Percentiles rank a stretch among this genome's conserved stretches.
These are phyloP conservation scores for Athalia circularis DNA, from an alignment of 2,888 invertebrate species.

Conservation along the genomic window DNA sequence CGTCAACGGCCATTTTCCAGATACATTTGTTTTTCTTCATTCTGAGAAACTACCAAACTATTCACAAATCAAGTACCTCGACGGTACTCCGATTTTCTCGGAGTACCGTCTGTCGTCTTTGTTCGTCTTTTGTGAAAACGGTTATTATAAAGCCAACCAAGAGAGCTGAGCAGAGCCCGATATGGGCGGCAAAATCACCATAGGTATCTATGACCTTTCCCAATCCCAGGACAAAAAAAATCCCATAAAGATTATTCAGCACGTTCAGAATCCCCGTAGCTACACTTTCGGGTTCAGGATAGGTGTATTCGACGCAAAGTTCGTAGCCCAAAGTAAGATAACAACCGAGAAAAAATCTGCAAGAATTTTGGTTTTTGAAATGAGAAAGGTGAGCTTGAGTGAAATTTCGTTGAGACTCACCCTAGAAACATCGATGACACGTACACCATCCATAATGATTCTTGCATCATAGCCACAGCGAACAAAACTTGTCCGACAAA, in stretches of 20 bases:
- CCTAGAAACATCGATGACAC: conserved; percentile 62
- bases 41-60: background rate
- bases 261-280: conserved; percentile 83
- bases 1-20: too few species aligned
- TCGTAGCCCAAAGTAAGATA: conserved; percentile 85
- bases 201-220: conserved; percentile 64
- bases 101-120: conserved; percentile 62
- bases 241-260: conserved; percentile 68
- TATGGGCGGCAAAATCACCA: conserved; percentile 69
- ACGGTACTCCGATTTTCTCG: conserved; percentile 49
- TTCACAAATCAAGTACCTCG: background rate
- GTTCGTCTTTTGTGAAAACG: conserved; percentile 65
- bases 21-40: background rate
- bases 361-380: background rate
- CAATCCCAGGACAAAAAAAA: conserved; percentile 65
- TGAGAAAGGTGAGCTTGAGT: conserved; percentile 64
- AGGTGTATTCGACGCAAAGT: conserved; percentile 84
- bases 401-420: conserved; percentile 54
- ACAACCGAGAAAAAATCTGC: conserved; percentile 84
- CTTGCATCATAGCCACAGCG: conserved; percentile 58
- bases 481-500: conserved; percentile 66
- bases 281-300: conserved; percentile 83
- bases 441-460: conserved; percentile 66
- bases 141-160: conserved; percentile 66
- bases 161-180: conserved; percentile 63